Evolutionary conservation across 2,113 vertebrate species (phyloP).

Genomic region (Brachypteracias leptosomus): DNA sequence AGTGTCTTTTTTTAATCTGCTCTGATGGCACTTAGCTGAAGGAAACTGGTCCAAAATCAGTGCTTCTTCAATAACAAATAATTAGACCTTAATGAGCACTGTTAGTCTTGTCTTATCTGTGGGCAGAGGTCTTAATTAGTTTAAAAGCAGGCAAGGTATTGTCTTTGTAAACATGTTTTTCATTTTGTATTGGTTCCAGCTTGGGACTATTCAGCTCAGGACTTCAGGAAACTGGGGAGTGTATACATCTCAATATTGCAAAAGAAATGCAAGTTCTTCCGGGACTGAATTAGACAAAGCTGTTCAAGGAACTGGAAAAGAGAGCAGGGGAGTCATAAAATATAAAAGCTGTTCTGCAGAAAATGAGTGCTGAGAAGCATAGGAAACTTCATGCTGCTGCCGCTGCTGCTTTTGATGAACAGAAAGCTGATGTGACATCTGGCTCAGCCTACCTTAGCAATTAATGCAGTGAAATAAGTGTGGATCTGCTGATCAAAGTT

Average conservation of each 20-base stretch:
- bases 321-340: not conserved
- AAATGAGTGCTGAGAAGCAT: not conserved
- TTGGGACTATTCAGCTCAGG: not conserved
- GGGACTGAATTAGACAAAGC: not conserved
- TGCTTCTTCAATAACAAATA: not conserved
- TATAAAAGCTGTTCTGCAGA: not conserved
- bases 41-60: not conserved
- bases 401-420: not conserved
- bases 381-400: not conserved
- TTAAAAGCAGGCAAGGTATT: not conserved
- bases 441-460: not conserved
- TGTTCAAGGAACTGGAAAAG: not conserved
- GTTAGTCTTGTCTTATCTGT: not conserved
- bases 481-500: conserved; percentile 20
- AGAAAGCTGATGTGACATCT: conserved; percentile 16
- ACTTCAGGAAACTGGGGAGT: not conserved
- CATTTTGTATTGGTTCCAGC: not conserved
- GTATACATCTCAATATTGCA: not conserved
- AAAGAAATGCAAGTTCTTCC: not conserved
- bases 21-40: not conserved
- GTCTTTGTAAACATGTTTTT: not conserved
- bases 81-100: not conserved
- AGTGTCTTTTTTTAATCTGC: not conserved
- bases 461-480: not conserved
- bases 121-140: not conserved